Evolutionary conservation across 2,113 vertebrate genomes (phyloP), one percentile per base, ranked within the genome.

Genomic region (Theristicus caerulescens): DNA sequence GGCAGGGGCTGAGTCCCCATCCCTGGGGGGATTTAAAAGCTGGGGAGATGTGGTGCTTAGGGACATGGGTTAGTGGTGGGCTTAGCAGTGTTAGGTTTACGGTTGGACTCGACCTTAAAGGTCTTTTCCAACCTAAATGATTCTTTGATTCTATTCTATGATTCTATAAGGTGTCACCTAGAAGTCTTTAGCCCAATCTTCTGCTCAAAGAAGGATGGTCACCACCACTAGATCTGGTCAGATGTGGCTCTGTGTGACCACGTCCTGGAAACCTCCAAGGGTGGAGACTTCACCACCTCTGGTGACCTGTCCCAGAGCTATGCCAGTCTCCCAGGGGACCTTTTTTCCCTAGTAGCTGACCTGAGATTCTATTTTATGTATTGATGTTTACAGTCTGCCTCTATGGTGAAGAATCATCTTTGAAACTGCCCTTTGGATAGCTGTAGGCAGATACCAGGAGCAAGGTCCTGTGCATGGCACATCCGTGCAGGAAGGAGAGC

Each of bases 41-140:
- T 0, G 0, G 4, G 46, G 22, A 71, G 22, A 15, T 7, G 5
- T 22, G 46, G 18, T 0, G 2, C 44, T 24, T 11, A 51, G 46
- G 34, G 36, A 29, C 19, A 5, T n/a, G 36, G 19, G 34, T 42
- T 71, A 51, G 14, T 83, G 36, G 18, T 61, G 36, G 31, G 11
- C 31, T 51, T 61, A 36, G 18, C 18, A 42, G 66, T 40, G n/a
- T 9, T 32, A 10, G 22, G 17, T 40, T 51, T 13, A 17, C 3
- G 7, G 31, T 24, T 51, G 81, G 24, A 52, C 36, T 61, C 2
- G 1, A 32, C 34, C 42, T 76, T 47, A 27, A 66, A 29, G 29
- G 51, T 66, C 24, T 49, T 57, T 86, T 66, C 71, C 42, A 57
- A 34, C 42, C 27, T 10, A 24, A 66, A 57, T 13, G 4, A 34